Evolutionary conservation across 1,140 invertebrate genomes (phyloP).

Genomic region (Leucophenga varia): DNA sequence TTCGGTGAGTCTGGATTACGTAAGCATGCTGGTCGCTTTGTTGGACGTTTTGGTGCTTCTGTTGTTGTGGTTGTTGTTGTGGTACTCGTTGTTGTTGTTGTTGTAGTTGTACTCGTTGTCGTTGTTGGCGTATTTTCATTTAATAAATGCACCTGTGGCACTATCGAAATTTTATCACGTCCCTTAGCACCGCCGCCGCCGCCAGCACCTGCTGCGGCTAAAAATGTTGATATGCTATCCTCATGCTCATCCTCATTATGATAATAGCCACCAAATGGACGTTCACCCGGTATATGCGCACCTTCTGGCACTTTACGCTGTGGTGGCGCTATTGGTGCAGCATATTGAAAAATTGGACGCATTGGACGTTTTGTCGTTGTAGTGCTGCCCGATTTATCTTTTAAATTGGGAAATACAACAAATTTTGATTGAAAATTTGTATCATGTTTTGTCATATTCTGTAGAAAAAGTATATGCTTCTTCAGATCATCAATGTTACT

Average conservation of each 20-base stretch:
- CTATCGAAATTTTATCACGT: constrained; percentile 23
- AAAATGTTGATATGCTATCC: constrained; percentile 17
- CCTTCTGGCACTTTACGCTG: constrained; percentile 28
- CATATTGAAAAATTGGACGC: constrained; percentile 39
- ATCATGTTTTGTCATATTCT: constrained; percentile 50
- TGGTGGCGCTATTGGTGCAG: constrained; percentile 42
- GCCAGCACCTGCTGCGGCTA: constrained; percentile 16
- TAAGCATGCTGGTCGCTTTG: constrained; percentile 36
- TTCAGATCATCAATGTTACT: constrained; percentile 53
- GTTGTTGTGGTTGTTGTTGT: constrained; percentile 15
- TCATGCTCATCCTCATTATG: constrained; percentile 28
- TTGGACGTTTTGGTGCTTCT: constrained; percentile 23
- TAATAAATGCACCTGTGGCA: constrained; percentile 42
- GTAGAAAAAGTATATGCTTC: constrained; percentile 50
- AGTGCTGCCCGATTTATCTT: constrained; percentile 25
- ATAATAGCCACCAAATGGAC: constrained; percentile 38
- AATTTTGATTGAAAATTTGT: constrained; percentile 54
- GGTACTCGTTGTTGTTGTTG: constrained; percentile 17
- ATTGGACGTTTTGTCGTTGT: constrained; percentile 29
- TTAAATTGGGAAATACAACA: constrained; percentile 52
- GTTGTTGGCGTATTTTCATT: constrained; percentile 26
- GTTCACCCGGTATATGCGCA: constrained; percentile 21
- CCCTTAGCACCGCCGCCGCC: constrained; percentile 12
- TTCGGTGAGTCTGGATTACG: constrained; percentile 45
- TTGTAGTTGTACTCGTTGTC: constrained; percentile 9